These are phyloP conservation scores for Drosophila repleta DNA, from an alignment of 1,140 invertebrate species.

Conservation along the genomic window DNA sequence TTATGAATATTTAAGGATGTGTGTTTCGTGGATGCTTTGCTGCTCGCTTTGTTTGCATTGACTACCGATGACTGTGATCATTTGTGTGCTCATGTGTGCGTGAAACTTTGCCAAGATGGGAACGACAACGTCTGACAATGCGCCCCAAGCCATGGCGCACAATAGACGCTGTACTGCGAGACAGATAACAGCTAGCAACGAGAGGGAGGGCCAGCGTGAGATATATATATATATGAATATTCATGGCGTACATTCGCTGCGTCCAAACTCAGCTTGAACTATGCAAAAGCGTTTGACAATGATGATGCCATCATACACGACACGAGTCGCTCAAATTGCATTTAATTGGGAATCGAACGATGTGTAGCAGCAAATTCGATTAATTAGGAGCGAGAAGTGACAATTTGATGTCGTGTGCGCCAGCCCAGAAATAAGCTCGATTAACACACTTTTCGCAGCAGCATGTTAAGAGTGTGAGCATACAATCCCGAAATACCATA, in stretches of 20 bases:
- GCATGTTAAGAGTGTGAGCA: slow-evolving; percentile 7
- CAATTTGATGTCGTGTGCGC: background rate
- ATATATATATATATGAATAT: slow-evolving; percentile 15
- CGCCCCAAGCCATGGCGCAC: background rate
- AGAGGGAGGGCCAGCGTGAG: background rate
- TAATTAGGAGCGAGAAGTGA: slow-evolving; percentile 16
- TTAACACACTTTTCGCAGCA: background rate
- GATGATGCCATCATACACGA: slow-evolving; percentile 7
- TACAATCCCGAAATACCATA: background rate
- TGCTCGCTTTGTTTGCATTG: slow-evolving; percentile 47
- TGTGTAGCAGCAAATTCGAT: slow-evolving; percentile 13
- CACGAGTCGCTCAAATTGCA: slow-evolving; percentile 12
- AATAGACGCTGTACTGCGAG: background rate
- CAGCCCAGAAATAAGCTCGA: background rate
- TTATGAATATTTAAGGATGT: slow-evolving; percentile 32
- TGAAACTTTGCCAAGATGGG: slow-evolving; percentile 42
- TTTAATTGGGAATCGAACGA: slow-evolving; percentile 27
- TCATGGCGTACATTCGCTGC: slow-evolving; percentile 9
- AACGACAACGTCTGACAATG: slow-evolving; percentile 12
- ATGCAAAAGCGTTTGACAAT: slow-evolving; percentile 4
- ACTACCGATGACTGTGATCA: slow-evolving; percentile 46
- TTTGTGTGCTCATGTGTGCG: slow-evolving; percentile 51
- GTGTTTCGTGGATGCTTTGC: slow-evolving; percentile 41
- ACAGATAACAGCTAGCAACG: background rate
- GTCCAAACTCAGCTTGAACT: background rate